Conservation (phyloP, 2,888 invertebrate genomes). For the Crioceris asparagi region DNA sequence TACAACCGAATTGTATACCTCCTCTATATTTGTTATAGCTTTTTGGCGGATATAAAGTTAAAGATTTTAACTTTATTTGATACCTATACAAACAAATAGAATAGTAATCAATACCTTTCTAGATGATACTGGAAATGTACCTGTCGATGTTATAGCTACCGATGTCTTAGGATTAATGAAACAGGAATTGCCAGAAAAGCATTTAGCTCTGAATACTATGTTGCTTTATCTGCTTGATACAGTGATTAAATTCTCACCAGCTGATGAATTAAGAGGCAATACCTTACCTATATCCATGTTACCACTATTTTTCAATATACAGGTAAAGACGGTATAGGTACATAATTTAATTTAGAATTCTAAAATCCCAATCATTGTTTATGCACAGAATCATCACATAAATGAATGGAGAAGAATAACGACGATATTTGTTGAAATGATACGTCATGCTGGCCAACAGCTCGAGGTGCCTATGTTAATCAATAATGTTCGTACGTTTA, state of each 20-base stretch:
- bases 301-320: constrained; percentile 40
- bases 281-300: constrained; percentile 39
- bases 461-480: constrained; percentile 8
- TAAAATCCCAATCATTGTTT: constrained; percentile 12
- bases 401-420: constrained; percentile 33
- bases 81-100: no score
- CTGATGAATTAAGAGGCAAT: constrained; percentile 40
- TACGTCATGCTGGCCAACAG: constrained; percentile 24
- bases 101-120: no score
- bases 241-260: constrained; percentile 37
- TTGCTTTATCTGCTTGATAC: constrained; percentile 37
- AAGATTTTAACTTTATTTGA: no score
- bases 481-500: constrained; percentile 16
- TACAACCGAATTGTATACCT: no score
- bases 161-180: constrained; percentile 40
- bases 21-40: no score
- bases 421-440: constrained; percentile 34
- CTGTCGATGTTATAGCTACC: constrained; percentile 38
- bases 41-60: no score
- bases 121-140: constrained; percentile 36
- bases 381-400: constrained; percentile 29
- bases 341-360: no score
- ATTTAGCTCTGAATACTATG: constrained; percentile 33
- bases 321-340: constrained; percentile 26
- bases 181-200: constrained; percentile 38